Evolutionary conservation across 2,797 vertebrate species (phyloP).

Genomic region (Heterohyrax brucei): DNA sequence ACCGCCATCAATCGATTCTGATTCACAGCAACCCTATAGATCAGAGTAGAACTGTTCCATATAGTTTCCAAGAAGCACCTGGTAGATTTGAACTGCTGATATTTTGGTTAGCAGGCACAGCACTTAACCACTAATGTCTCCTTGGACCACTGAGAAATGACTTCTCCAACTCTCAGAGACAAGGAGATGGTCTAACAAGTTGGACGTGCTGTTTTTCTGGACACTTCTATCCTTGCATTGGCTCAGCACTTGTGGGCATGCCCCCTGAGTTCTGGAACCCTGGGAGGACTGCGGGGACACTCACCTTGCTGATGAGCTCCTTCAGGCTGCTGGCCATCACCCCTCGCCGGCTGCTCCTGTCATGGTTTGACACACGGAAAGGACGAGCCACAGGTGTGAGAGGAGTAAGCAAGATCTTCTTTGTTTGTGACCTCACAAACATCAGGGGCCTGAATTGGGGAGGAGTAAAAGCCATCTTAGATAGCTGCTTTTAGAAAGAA

Average conservation of each 20-base stretch:
- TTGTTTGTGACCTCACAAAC: constrained; percentile 91
- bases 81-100: too few species aligned
- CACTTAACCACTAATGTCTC: neutral
- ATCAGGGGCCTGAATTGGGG: constrained; percentile 90
- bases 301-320: constrained; percentile 93
- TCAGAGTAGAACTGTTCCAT: too few species aligned
- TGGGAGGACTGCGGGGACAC: neutral
- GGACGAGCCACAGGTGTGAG: constrained; percentile 89
- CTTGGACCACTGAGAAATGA: neutral
- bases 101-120: too few species aligned
- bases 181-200: neutral
- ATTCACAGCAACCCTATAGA: too few species aligned
- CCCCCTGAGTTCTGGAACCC: rapidly evolving
- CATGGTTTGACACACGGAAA: constrained; percentile 92
- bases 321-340: constrained; percentile 91
- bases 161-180: neutral
- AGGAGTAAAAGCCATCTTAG: neutral
- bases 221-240: neutral
- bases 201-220: neutral
- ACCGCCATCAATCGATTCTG: too few species aligned
- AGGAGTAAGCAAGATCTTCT: constrained; percentile 90
- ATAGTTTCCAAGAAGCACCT: too few species aligned
- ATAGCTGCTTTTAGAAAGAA: neutral
- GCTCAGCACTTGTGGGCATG: neutral
- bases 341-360: constrained; percentile 90